A percentile compares a stretch with the other conserved stretches of the same genome.
These are phyloP conservation scores for Azorinus chamasolen DNA, from an alignment of 2,888 invertebrate genomes.

Conservation along the genomic window DNA sequence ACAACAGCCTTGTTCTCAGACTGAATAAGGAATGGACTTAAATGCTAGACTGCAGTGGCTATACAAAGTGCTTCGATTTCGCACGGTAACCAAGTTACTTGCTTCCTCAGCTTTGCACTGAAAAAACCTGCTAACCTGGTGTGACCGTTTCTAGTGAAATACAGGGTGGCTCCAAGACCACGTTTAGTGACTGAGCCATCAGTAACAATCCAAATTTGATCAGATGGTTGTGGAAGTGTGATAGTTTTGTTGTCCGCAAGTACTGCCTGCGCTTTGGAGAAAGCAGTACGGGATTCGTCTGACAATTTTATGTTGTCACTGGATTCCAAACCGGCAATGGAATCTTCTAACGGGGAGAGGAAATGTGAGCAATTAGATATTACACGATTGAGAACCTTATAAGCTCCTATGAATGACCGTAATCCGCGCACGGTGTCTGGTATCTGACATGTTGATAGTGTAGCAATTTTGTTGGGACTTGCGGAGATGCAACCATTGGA, in stretches of 20 bases:
- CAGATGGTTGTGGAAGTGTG: constrained; percentile 25
- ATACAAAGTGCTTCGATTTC: constrained; percentile 67
- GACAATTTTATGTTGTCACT: constrained; percentile 46
- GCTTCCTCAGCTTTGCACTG: constrained; percentile 61
- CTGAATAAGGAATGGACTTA: constrained; percentile 63
- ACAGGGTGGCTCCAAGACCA: no score
- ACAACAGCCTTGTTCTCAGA: constrained; percentile 36
- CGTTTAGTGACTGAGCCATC: no score
- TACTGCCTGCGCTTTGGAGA: constrained; percentile 26
- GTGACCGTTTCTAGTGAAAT: no score
- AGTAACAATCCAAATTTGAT: constrained; percentile 49
- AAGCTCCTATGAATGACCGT: constrained; percentile 64
- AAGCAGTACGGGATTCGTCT: constrained; percentile 23
- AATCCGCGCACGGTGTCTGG: constrained; percentile 60
- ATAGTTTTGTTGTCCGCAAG: constrained; percentile 28
- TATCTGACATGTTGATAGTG: constrained; percentile 2
- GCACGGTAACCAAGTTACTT: no score
- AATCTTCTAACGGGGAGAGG: constrained; percentile 38
- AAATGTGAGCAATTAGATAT: constrained; percentile 35
- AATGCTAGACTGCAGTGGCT: constrained; percentile 61
- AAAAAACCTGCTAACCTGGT: no score
- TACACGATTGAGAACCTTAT: constrained; percentile 58
- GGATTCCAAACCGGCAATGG: constrained; percentile 25
- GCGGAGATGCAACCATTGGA: constrained; percentile 10
- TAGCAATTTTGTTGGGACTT: constrained; percentile 8